Percentiles rank a stretch among this genome's conserved stretches.
phyloP scores from a whole-genome alignment of 1,140 invertebrate species.

The Brachionus rubens region DNA sequence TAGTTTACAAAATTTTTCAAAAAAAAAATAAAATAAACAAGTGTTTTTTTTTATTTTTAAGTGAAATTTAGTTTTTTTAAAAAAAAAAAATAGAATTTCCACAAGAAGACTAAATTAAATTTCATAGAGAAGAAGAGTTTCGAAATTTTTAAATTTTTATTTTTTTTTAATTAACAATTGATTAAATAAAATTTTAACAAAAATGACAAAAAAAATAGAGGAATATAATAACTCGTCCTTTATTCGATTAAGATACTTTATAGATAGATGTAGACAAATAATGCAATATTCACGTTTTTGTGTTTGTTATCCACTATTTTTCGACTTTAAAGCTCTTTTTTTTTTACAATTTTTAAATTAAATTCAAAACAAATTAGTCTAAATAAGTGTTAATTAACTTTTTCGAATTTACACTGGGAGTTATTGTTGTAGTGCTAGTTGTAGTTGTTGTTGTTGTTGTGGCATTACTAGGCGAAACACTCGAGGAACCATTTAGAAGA shows the following conservation, averaged over 20 bases:
- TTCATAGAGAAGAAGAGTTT: background rate
- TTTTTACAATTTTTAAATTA: too few species aligned
- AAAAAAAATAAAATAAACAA: background rate
- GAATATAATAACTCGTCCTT: background rate
- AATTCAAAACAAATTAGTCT: too few species aligned
- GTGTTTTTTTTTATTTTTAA: too few species aligned
- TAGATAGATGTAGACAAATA: background rate
- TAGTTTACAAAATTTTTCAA: slow-evolving; percentile 22
- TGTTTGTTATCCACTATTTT: too few species aligned
- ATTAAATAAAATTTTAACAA: slow-evolving; percentile 31
- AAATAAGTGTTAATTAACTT: background rate
- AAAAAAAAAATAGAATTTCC: too few species aligned
- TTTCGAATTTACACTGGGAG: slow-evolving; percentile 8
- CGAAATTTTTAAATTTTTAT: too few species aligned
- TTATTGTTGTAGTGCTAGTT: background rate
- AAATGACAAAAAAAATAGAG: background rate
- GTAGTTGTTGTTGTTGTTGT: too few species aligned
- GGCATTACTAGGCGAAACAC: slow-evolving; percentile 1
- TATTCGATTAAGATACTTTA: slow-evolving; percentile 22
- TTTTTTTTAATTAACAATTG: slow-evolving; percentile 36
- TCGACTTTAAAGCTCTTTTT: slow-evolving; percentile 15
- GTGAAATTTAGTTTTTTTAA: too few species aligned
- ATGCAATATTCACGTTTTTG: too few species aligned
- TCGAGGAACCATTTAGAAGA: background rate
- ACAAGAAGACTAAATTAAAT: background rate